These are phyloP conservation scores for Intellagama lesueurii DNA, from an alignment of 2,797 vertebrate genomes.

Conservation along the genomic window DNA sequence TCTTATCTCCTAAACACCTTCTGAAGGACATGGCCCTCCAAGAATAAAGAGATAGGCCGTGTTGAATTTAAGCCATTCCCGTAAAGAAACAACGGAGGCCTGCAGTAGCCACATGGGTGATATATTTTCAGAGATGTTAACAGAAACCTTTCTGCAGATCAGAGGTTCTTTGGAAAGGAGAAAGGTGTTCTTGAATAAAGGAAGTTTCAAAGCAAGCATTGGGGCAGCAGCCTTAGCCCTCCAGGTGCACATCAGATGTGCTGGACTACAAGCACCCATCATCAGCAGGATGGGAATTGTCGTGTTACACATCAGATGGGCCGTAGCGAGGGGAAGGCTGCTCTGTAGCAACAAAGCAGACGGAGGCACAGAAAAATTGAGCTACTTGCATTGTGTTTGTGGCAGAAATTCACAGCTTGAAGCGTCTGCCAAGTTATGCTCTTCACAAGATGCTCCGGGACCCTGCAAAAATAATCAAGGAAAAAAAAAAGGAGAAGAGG, in stretches of 20 bases:
- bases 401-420: slow-evolving; percentile 95
- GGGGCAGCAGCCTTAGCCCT: neutral
- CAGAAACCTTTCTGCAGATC: neutral
- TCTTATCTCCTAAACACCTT: neutral
- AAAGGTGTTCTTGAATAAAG: neutral
- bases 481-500: neutral
- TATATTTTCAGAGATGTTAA: neutral
- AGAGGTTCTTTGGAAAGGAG: neutral
- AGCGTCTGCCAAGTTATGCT: slow-evolving; percentile 95
- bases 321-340: no score
- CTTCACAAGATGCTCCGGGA: slow-evolving; percentile 89
- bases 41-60: neutral
- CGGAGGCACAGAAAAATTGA: neutral
- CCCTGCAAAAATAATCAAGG: slow-evolving; percentile 61
- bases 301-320: neutral
- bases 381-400: slow-evolving; percentile 87
- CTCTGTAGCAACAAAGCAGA: neutral
- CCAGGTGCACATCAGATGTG: neutral
- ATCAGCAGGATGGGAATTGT: neutral
- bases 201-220: neutral
- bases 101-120: neutral
- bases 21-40: neutral
- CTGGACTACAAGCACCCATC: slow-evolving; percentile 27
- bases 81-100: neutral
- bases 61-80: no score